Conservation (phyloP, 2,797 vertebrate genomes). For the Hippocampus kuda region DNA sequence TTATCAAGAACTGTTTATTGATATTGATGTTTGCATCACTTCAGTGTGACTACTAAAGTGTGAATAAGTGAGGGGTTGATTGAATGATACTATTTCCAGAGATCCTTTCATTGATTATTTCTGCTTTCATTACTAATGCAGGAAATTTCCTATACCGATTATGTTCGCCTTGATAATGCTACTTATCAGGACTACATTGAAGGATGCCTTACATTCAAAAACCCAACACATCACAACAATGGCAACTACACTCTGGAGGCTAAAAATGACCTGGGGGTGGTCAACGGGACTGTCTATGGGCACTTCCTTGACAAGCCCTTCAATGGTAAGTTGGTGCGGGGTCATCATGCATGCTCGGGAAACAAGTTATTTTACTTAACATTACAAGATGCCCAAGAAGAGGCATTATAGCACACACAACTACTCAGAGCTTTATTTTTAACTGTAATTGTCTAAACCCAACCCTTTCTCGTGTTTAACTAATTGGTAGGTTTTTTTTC, state of each 20-base stretch:
- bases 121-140: constrained; percentile 13
- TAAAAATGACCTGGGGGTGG: constrained; percentile 78
- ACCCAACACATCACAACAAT: constrained; percentile 93
- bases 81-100: background rate
- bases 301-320: constrained; percentile 84
- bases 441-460: too few relatives aligned
- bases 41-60: background rate
- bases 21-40: background rate
- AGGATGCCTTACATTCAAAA: constrained; percentile 88
- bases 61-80: background rate
- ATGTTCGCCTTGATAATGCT: constrained; percentile 75
- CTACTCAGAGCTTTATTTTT: background rate
- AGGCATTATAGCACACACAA: background rate
- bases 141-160: constrained; percentile 62
- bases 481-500: too few relatives aligned
- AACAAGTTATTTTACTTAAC: background rate
- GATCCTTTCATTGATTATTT: background rate
- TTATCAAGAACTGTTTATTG: background rate
- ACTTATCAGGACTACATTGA: constrained; percentile 80
- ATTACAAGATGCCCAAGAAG: background rate
- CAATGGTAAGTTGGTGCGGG: constrained; percentile 31
- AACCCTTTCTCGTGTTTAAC: too few relatives aligned
- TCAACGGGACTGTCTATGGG: constrained; percentile 78
- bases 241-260: constrained; percentile 93
- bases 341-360: background rate